Evolutionary conservation across 2,888 invertebrate species (phyloP).

Genomic region (Eupithecia dodoneata): DNA sequence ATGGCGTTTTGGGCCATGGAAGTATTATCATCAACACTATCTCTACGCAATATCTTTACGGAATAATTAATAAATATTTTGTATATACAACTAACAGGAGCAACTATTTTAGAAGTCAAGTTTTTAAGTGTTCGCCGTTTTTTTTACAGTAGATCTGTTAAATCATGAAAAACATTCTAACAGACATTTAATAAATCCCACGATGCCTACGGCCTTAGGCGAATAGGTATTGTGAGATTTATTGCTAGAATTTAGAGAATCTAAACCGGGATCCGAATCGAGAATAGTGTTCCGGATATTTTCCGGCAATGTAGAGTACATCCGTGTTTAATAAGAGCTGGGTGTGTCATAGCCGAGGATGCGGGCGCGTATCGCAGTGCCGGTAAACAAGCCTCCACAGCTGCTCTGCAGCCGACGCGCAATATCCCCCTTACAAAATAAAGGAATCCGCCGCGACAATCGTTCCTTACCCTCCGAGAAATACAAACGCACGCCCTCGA

Average conservation of each 20-base stretch:
- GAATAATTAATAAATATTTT: no score
- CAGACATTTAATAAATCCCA: background rate
- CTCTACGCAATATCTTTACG: no score
- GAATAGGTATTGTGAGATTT: background rate
- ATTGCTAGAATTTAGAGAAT: background rate
- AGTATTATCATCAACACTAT: background rate
- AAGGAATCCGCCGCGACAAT: slow-evolving; percentile 81
- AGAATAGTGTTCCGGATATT: background rate
- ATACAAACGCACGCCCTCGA: slow-evolving; percentile 83
- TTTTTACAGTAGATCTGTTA: no score
- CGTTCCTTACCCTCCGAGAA: slow-evolving; percentile 80
- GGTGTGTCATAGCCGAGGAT: slow-evolving; percentile 60
- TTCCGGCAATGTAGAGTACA: slow-evolving; percentile 33
- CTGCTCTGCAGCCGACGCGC: slow-evolving; percentile 82
- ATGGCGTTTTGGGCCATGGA: no score
- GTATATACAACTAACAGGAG: no score
- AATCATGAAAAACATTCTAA: background rate
- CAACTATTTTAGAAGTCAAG: no score
- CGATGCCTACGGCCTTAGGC: background rate
- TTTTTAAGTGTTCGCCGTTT: no score
- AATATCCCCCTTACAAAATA: slow-evolving; percentile 83
- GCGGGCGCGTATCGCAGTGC: slow-evolving; percentile 61
- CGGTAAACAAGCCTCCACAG: slow-evolving; percentile 76
- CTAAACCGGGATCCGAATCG: background rate
- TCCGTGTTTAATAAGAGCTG: slow-evolving; percentile 64